Percentiles rank a stretch among this genome's conserved stretches.
These are phyloP conservation scores for Ageneiosus marmoratus DNA, from an alignment of 2,113 vertebrate species.

Conservation along the genomic window DNA sequence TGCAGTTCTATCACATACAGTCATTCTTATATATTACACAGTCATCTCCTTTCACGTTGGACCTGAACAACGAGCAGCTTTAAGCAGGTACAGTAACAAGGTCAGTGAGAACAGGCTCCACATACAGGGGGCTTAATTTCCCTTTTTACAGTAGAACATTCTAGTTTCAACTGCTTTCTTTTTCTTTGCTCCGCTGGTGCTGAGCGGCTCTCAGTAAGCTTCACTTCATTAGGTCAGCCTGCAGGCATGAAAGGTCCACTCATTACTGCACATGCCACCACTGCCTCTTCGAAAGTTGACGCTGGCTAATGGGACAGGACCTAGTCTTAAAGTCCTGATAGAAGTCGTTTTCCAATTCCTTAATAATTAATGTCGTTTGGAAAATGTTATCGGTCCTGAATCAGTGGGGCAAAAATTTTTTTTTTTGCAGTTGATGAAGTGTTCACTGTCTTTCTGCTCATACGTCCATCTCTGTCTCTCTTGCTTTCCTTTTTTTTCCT, in stretches of 20 bases:
- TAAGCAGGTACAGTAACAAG: conserved; percentile 49
- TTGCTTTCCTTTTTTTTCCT: conserved; percentile 23
- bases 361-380: conserved; percentile 59
- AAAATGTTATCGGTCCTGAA: conserved; percentile 56
- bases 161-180: conserved; percentile 28
- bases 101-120: conserved; percentile 49
- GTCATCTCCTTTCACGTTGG: conserved; percentile 31
- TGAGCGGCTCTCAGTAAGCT: conserved; percentile 38
- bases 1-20: not conserved
- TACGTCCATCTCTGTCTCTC: conserved; percentile 31
- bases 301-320: conserved; percentile 49
- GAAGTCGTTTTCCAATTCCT: conserved; percentile 57
- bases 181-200: conserved; percentile 43
- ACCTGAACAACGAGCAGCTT: not conserved
- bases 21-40: conserved; percentile 13
- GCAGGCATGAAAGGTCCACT: conserved; percentile 57
- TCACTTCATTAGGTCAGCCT: conserved; percentile 56
- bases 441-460: not conserved
- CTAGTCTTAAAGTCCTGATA: conserved; percentile 48
- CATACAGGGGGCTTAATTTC: conserved; percentile 48
- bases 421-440: conserved; percentile 26
- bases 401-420: conserved; percentile 45
- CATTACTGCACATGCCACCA: conserved; percentile 52
- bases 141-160: conserved; percentile 50
- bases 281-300: conserved; percentile 35